Conservation (phyloP, 2,888 invertebrate genomes). For the Macrophya alboannulata region DNA sequence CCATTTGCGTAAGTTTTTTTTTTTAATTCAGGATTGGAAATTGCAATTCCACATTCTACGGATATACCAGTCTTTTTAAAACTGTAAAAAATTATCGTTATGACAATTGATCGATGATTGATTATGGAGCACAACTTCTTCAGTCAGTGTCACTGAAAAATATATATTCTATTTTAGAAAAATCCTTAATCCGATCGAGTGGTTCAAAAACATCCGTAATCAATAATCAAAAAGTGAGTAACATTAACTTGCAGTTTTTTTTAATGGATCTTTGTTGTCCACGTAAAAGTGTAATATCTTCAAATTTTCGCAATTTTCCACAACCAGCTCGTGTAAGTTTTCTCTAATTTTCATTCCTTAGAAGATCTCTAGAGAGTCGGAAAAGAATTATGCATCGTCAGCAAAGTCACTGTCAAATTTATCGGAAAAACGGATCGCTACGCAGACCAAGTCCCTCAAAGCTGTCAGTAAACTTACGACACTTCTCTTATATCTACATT, state of each 20-base stretch:
- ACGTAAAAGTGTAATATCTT: neutral
- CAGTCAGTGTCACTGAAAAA: neutral
- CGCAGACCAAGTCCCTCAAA: constrained; percentile 62
- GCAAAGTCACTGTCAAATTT: constrained; percentile 45
- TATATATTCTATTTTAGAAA: constrained; percentile 21
- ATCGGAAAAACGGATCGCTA: constrained; percentile 57
- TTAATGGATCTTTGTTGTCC: neutral
- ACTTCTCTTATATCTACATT: constrained; percentile 67
- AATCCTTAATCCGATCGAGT: constrained; percentile 1
- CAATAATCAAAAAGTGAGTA: constrained; percentile 11
- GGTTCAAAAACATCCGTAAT: neutral
- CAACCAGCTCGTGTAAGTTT: too few species aligned
- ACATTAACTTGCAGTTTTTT: neutral
- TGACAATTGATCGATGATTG: neutral
- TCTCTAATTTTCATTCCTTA: neutral
- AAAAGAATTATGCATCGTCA: constrained; percentile 32
- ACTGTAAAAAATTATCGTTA: neutral
- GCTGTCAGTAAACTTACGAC: constrained; percentile 67
- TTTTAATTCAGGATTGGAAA: neutral
- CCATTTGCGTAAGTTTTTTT: constrained; percentile 62
- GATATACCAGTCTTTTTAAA: neutral
- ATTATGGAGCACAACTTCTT: neutral
- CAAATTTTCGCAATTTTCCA: neutral
- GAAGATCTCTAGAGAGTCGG: neutral
- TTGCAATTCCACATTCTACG: neutral